Evolutionary conservation across 2,888 invertebrate genomes (phyloP).

Genomic region (Dolichomitus sp.): DNA sequence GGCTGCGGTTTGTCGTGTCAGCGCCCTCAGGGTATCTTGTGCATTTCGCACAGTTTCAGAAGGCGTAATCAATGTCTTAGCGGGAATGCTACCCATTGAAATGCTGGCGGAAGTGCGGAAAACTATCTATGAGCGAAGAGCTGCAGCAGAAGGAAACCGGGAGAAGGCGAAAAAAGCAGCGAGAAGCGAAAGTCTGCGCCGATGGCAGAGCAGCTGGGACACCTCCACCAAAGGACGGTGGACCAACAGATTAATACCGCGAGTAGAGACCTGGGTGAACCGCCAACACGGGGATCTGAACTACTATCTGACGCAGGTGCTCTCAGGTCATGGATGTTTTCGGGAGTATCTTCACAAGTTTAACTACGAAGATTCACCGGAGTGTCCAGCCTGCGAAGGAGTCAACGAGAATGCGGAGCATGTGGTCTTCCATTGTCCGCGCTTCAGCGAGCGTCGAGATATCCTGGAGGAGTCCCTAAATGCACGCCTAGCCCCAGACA

Average conservation of each 20-base stretch:
- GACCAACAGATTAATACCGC: constrained; percentile 35
- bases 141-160: neutral
- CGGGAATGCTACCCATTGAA: constrained; percentile 57
- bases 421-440: constrained; percentile 14
- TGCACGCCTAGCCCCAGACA: neutral
- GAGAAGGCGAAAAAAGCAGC: constrained; percentile 5
- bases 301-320: constrained; percentile 46
- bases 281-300: constrained; percentile 42
- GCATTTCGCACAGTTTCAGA: constrained; percentile 64
- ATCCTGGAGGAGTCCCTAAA: neutral
- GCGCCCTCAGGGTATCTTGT: constrained; percentile 28
- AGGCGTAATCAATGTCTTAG: constrained; percentile 54
- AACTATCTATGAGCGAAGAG: constrained; percentile 10
- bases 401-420: constrained; percentile 29
- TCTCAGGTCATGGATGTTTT: constrained; percentile 44
- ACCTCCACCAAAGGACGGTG: constrained; percentile 18
- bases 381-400: constrained; percentile 43
- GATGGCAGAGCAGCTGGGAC: constrained; percentile 31
- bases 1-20: constrained; percentile 14
- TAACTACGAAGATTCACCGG: constrained; percentile 32
- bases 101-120: constrained; percentile 46
- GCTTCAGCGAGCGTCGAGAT: neutral
- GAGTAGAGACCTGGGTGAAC: constrained; percentile 30
- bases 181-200: neutral
- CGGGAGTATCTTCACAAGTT: constrained; percentile 43